These are phyloP conservation scores for Apolygus lucorum DNA, from an alignment of 1,140 invertebrate species.

Conservation along the genomic window DNA sequence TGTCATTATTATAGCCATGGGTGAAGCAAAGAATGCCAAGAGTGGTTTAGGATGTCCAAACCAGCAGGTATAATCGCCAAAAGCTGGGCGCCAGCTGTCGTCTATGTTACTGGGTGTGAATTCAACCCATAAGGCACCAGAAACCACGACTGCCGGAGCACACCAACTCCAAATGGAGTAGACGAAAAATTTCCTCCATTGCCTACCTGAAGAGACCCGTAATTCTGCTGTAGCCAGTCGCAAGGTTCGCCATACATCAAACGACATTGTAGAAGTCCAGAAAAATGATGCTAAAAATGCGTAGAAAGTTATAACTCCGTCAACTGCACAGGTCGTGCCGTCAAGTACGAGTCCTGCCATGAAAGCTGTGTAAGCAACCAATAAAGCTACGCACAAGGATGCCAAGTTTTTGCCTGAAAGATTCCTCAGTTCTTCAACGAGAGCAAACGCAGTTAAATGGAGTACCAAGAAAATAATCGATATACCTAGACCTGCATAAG, in stretches of 20 bases:
- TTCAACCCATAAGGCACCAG: slow-evolving; percentile 43
- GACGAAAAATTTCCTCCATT: slow-evolving; percentile 41
- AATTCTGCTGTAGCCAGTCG: slow-evolving; percentile 44
- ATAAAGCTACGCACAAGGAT: slow-evolving; percentile 42
- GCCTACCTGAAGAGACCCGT: slow-evolving; percentile 39
- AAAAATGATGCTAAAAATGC: slow-evolving; percentile 48
- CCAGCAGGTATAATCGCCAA: slow-evolving; percentile 46
- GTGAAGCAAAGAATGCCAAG: slow-evolving; percentile 46
- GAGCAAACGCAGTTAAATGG: slow-evolving; percentile 42
- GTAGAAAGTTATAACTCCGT: slow-evolving; percentile 45
- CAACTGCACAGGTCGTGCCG: slow-evolving; percentile 36
- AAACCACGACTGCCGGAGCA: slow-evolving; percentile 43
- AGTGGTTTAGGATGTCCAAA: slow-evolving; percentile 45
- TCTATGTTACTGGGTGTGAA: slow-evolving; percentile 38
- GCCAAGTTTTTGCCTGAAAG: slow-evolving; percentile 47
- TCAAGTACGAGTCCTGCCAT: slow-evolving; percentile 38
- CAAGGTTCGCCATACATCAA: slow-evolving; percentile 49
- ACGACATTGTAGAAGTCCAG: slow-evolving; percentile 53
- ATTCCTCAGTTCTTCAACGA: slow-evolving; percentile 44
- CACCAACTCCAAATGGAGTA: slow-evolving; percentile 50
- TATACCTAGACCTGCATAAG: slow-evolving; percentile 41
- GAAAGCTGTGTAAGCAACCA: slow-evolving; percentile 44
- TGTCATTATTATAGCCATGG: slow-evolving; percentile 43
- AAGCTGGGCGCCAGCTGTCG: slow-evolving; percentile 40
- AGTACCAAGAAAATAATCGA: slow-evolving; percentile 44